phyloP scores from a whole-genome alignment of 2,797 vertebrate species.

The Decapterus maruadsi region DNA sequence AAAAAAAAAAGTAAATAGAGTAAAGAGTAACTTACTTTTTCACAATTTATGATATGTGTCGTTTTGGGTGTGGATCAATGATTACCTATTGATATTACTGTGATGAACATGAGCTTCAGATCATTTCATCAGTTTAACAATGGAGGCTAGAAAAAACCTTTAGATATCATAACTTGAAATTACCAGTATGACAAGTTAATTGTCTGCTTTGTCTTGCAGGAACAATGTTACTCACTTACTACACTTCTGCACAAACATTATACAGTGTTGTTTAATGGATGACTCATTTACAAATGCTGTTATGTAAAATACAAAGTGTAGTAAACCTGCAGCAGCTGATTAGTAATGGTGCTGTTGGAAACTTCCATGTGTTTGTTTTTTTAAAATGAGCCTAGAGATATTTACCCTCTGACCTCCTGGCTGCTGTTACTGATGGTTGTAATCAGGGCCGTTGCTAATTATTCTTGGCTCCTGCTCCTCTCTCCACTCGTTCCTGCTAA shows the following conservation, averaged over 20 bases:
- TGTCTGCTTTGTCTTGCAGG: background rate
- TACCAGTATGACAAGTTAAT: background rate
- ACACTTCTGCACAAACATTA: background rate
- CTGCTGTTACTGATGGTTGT: background rate
- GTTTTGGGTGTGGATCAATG: background rate
- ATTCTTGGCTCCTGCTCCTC: too few species aligned
- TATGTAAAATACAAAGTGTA: constrained; percentile 25
- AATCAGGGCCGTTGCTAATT: too few species aligned
- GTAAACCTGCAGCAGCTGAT: constrained; percentile 12
- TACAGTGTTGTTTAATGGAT: constrained; percentile 30
- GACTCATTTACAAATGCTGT: constrained; percentile 54
- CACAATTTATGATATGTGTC: too few species aligned
- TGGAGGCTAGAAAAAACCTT: background rate
- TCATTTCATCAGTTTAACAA: too few species aligned
- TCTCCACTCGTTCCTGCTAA: too few species aligned
- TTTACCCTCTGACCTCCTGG: constrained; percentile 1
- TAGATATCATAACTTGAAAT: background rate
- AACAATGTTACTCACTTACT: constrained; percentile 15
- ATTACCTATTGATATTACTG: background rate
- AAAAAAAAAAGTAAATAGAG: too few species aligned
- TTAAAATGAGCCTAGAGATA: background rate
- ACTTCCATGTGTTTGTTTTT: background rate
- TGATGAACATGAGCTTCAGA: background rate
- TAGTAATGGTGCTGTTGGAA: constrained; percentile 1
- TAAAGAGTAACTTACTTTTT: too few species aligned